These are phyloP conservation scores for Coremacera marginata DNA, from an alignment of 2,888 invertebrate species.

Conservation along the genomic window DNA sequence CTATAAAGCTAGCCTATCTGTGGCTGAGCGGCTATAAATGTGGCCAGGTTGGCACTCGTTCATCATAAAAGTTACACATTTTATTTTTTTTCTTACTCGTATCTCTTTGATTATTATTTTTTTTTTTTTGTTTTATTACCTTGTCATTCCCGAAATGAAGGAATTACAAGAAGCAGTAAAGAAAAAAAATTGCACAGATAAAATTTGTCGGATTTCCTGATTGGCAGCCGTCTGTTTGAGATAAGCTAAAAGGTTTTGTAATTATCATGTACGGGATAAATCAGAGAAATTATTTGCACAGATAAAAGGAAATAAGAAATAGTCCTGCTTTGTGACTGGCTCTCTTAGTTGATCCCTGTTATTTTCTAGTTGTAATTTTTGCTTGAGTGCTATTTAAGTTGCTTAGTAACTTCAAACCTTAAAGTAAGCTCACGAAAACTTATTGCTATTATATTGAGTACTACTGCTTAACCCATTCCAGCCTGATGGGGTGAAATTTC, in stretches of 20 bases:
- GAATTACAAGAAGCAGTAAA: neutral
- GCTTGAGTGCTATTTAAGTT: neutral
- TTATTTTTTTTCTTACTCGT: neutral
- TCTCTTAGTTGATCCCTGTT: neutral
- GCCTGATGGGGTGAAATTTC: too few relatives aligned
- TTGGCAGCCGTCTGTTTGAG: neutral
- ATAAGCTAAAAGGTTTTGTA: slow-evolving; percentile 16
- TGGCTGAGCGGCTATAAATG: too few relatives aligned
- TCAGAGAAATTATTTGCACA: neutral
- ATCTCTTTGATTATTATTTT: neutral
- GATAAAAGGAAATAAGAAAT: neutral
- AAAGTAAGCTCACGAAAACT: neutral
- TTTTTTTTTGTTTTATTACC: slow-evolving; percentile 7
- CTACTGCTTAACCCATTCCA: too few relatives aligned
- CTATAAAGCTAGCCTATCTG: too few relatives aligned
- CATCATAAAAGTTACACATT: neutral
- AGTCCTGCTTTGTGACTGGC: neutral
- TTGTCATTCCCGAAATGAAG: neutral
- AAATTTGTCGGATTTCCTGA: neutral
- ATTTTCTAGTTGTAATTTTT: neutral
- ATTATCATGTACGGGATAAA: neutral
- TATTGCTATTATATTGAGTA: too few relatives aligned
- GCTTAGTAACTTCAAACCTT: neutral
- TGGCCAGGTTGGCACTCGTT: neutral
- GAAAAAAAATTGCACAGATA: neutral